These are phyloP conservation scores for Bicyclus anynana DNA, from an alignment of 1,140 invertebrate genomes.

Conservation along the genomic window DNA sequence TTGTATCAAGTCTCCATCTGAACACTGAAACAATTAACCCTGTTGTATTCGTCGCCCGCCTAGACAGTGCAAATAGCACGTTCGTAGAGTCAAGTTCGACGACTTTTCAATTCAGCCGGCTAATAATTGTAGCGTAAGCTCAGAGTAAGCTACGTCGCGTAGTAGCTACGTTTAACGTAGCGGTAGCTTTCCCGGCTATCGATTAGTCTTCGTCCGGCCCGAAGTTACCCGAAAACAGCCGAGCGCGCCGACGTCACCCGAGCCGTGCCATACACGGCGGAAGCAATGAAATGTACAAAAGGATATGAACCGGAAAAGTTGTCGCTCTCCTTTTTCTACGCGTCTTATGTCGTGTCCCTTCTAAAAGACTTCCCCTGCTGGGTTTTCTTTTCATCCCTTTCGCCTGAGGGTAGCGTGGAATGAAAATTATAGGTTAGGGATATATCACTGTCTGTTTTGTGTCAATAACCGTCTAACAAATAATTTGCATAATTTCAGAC, in stretches of 20 bases:
- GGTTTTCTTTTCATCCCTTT: conserved; percentile 40
- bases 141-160: conserved; percentile 58
- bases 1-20: conserved; percentile 30
- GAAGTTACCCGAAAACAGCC: conserved; percentile 44
- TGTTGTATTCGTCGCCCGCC: conserved; percentile 12
- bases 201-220: conserved; percentile 58
- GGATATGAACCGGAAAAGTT: conserved; percentile 74
- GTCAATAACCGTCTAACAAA: too few relatives aligned
- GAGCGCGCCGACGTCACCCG: conserved; percentile 43
- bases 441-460: neutral
- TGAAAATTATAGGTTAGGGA: neutral
- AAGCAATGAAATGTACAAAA: conserved; percentile 75
- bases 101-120: conserved; percentile 44
- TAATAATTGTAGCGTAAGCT: conserved; percentile 55
- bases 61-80: conserved; percentile 28
- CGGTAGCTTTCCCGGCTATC: conserved; percentile 59
- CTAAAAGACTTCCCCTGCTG: conserved; percentile 47
- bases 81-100: conserved; percentile 38
- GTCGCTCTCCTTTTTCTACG: conserved; percentile 66
- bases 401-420: conserved; percentile 6
- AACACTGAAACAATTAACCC: conserved; percentile 40
- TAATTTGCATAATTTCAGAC: neutral
- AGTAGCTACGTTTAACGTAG: conserved; percentile 60
- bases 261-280: conserved; percentile 63
- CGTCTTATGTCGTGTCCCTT: conserved; percentile 47